Base-by-base conservation (phyloP, 2,113 vertebrate species). In the Poicephalus meyeri region DNA sequence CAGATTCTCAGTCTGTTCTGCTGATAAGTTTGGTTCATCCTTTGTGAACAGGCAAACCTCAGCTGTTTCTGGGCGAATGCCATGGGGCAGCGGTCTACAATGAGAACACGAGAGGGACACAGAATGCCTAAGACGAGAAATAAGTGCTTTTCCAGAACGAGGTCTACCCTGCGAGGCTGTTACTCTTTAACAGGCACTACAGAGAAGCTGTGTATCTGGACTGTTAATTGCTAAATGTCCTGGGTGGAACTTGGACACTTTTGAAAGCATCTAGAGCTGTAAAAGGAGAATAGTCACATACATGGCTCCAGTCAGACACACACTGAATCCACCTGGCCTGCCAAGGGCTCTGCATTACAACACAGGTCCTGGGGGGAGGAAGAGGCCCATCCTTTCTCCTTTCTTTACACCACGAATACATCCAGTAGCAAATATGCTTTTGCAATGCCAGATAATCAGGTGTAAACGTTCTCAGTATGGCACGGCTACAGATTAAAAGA, bases 1-100 rank as follows among this genome's bases (percentile, higher is more conserved):
- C 86, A 99, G 98, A 76, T 95, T 97, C 88, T 99, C 98, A 1
- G 98, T 99, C 95, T 99, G 98, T 15, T 99, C 99, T 42, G 98
- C 53, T 4, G 98, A 98, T 98, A 99, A 98, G 20, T 95, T 93
- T 5, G 97, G 97, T 24, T 97, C 97, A 81, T 99, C 99, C 93
- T 94, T 98, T 37, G 99, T 99, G 95, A 99, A 99, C 7, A 99
- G 98, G 91, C 99, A 99, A n/a, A 99, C 77, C 4, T 99, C 99
- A 13, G 97, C 91, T 6, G 98, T 97, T 44, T 98, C 98, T 4
- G 97, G 39, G 20, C 98, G 97, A 88, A 99, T 98, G 33, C 96
- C 91, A 81, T 99, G 98, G 49, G 99, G 99, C 93, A 99, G 89
- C 3, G 98, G 96, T 87, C 99, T 99, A 50, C 28, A 84, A 68